Evolutionary conservation across 2,888 invertebrate species (phyloP).

Genomic region (Lacanobia wlatinum): DNA sequence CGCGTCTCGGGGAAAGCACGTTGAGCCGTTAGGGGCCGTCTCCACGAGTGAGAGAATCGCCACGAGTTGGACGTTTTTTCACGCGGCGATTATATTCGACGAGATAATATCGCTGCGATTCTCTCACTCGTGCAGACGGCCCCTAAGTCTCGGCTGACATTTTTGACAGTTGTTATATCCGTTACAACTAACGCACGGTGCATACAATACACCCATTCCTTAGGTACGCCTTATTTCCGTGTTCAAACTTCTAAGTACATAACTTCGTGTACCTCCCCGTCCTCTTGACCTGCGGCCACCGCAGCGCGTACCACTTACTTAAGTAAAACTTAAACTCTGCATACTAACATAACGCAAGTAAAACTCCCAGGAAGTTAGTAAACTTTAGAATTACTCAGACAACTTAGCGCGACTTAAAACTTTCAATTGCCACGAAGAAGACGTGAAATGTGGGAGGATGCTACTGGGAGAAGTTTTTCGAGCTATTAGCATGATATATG

Average conservation of each 20-base stretch:
- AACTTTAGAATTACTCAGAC: conserved; percentile 55
- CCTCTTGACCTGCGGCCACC: conserved; percentile 35
- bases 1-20: too few relatives aligned
- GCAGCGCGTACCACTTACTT: conserved; percentile 37
- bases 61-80: too few relatives aligned
- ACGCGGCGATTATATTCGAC: too few relatives aligned
- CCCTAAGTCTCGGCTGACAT: too few relatives aligned
- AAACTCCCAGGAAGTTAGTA: conserved; percentile 38
- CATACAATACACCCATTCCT: not conserved
- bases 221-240: not conserved
- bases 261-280: not conserved
- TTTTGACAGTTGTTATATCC: too few relatives aligned
- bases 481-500: conserved; percentile 13
- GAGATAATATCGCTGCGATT: too few relatives aligned
- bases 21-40: too few relatives aligned
- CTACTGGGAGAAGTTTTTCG: conserved; percentile 7
- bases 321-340: conserved; percentile 31
- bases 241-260: conserved; percentile 15
- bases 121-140: too few relatives aligned
- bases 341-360: conserved; percentile 36
- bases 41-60: too few relatives aligned
- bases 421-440: conserved; percentile 47
- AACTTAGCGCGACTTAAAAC: conserved; percentile 60
- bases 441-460: conserved; percentile 31
- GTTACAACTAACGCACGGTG: not conserved